Base-by-base conservation (phyloP, 2,888 invertebrate species). In the Caenorhabditis sulstoni region DNA sequence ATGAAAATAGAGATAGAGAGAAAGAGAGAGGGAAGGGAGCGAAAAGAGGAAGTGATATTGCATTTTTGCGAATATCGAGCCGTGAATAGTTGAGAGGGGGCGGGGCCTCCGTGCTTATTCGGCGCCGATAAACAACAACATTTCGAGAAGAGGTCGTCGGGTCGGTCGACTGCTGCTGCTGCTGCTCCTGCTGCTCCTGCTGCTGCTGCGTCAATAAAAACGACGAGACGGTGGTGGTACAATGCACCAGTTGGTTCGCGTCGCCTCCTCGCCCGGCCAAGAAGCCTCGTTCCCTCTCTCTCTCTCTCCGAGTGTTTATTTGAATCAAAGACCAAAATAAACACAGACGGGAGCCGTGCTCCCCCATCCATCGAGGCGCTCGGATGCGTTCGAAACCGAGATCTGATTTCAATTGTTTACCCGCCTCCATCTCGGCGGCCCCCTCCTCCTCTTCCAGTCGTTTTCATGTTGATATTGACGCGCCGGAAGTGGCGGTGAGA, bases 41-140 rank as follows among this genome's bases (percentile, higher is more conserved):
- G 23, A 14, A 39, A 18, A 20, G 7, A 20, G 41, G 47, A 41
- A 22, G 20, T 18, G 20, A 53, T 52, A 29, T 22, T 16, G 29
- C 8, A 39, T 39, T 61, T 49, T 11, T 16, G 37, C 8, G 23
- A 62, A 50, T 22, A 50, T 16, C 5, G 5, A 16, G n/a, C 12
- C 39, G 7, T 12, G 53, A 53, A 35, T 35, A 53, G 53, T 37
- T 37, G 23, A 11, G n/a, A 23, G 39, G n/a, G 23, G 35, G 52
- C 18, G 41, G 14, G 57, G 18, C 45, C 44, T 1, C 37, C 37
- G 16, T 45, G 58, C 58, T 45, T 58, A 29, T 45, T 18, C 45
- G 29, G 29, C 4, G 29, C 20, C 20, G 66, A 67, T 67, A 67
- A 67, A 67, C 66, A 67, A 67, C 57, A 67, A 67, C 57, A 67